Evolutionary conservation across 2,888 invertebrate genomes (phyloP), one percentile per base, ranked within the genome.

Genomic region (Drosophila kambysellisi): DNA sequence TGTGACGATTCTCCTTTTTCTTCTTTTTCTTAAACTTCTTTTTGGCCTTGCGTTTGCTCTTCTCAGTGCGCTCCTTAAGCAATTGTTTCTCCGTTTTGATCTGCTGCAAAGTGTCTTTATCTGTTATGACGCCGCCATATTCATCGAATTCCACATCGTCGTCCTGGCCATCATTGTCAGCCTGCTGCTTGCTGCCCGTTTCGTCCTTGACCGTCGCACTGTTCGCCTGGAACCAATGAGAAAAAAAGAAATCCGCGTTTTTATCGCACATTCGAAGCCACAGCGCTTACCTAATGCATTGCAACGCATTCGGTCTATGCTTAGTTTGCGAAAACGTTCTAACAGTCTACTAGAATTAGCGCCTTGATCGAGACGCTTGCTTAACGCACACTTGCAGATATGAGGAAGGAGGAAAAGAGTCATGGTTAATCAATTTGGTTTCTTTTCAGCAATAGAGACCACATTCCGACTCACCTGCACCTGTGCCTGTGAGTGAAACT

Each of bases 401-500:
- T 79, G 60, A 89, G 81, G 73, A 57, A 56, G 68, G 70, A 76
- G 60, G 58, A 74, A 75, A 81, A 69, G 51, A 78, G 67, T 66
- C 43, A 51, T 61, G 67, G 60, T 82, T 86, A 82, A 69, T 82
- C 35, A 30, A 33, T 69, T 20, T 63, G 37, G 46, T 32, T 17
- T 56, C 29, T 35, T 50, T 35, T 35, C 48, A 33, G n/a, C 25
- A 15, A 35, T 25, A n/a, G 20, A 29, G 11, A 25, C 29, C 35
- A 67, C 56, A 70, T 61, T 29, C 15, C 41, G 57, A 72, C 84
- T 89, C 71, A 92, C 92, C 81, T 90, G 88, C 66, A 94, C 93
- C 85, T 95, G 94, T 3, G 96, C 95, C 93, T 96, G 96, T 4
- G 97, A 97, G 93, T 98, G 97, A 92, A 96, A 97, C 68, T 95